Conservation (phyloP, 1,140 invertebrate species). For the Scaptomyza pallida region DNA sequence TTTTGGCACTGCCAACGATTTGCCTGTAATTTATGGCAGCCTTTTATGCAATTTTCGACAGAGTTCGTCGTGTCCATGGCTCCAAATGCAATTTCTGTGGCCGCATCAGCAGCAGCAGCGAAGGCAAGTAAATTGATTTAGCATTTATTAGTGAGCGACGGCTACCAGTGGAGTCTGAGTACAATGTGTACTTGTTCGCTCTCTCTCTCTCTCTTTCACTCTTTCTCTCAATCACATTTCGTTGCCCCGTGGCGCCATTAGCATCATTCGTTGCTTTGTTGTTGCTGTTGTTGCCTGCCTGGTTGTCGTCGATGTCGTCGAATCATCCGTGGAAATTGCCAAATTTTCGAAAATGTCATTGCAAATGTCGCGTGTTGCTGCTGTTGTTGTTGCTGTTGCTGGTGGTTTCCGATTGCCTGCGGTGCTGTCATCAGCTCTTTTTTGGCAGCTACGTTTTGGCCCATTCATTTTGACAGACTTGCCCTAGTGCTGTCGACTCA, state of each 20-base stretch:
- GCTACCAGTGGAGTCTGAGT: not conserved
- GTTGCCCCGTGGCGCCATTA: conserved; percentile 27
- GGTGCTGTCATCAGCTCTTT: conserved; percentile 56
- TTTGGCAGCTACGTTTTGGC: conserved; percentile 36
- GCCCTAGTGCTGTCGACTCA: not conserved
- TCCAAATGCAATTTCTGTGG: conserved; percentile 53
- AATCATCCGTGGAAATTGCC: conserved; percentile 47
- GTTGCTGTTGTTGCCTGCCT: conserved; percentile 12
- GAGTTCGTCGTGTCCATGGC: conserved; percentile 34
- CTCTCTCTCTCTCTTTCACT: not conserved
- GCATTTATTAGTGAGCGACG: conserved; percentile 49
- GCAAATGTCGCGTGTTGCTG: conserved; percentile 60
- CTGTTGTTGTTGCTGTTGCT: conserved; percentile 4
- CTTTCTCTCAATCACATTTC: not conserved
- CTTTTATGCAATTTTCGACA: conserved; percentile 4
- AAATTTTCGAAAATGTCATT: conserved; percentile 72
- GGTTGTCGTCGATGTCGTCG: conserved; percentile 27
- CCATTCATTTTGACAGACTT: conserved; percentile 30
- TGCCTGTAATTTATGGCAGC: conserved; percentile 38
- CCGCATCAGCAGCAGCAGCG: conserved; percentile 1
- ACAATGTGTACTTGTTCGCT: not conserved
- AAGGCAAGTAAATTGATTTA: conserved; percentile 62
- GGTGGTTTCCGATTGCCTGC: conserved; percentile 7
- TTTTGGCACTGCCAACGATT: conserved; percentile 33
- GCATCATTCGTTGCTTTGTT: conserved; percentile 5